phyloP scores from a whole-genome alignment of 2,888 invertebrate genomes.

The Eupithecia centaureata region DNA sequence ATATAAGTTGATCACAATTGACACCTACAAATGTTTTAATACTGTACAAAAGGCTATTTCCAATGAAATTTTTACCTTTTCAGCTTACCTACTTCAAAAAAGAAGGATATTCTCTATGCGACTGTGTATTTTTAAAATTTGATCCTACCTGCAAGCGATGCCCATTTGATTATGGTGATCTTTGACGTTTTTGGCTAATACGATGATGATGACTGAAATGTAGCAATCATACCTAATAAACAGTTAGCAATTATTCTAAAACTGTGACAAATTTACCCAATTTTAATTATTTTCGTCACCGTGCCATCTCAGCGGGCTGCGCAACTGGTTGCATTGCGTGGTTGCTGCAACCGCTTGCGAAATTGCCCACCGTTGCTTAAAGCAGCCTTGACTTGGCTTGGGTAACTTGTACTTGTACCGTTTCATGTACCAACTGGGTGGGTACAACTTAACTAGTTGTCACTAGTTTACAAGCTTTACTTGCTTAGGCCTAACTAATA shows the following conservation, averaged over 20 bases:
- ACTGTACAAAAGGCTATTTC: no score
- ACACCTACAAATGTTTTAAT: no score
- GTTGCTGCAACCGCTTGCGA: slow-evolving; percentile 51
- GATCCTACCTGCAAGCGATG: no score
- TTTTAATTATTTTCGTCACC: slow-evolving; percentile 41
- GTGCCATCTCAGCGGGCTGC: slow-evolving; percentile 43
- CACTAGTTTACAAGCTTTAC: background rate
- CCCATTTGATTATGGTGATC: no score
- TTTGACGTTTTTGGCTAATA: no score
- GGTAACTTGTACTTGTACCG: slow-evolving; percentile 30
- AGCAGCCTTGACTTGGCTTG: slow-evolving; percentile 53
- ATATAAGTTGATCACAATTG: no score
- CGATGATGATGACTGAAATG: no score
- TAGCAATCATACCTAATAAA: slow-evolving; percentile 3
- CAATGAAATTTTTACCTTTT: no score
- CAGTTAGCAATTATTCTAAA: slow-evolving; percentile 29
- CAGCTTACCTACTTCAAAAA: no score
- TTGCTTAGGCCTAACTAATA: no score
- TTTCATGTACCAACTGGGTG: slow-evolving; percentile 6
- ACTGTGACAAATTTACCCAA: slow-evolving; percentile 31
- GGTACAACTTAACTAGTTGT: background rate
- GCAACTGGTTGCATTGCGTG: slow-evolving; percentile 45
- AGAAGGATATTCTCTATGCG: no score
- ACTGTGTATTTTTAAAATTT: no score
- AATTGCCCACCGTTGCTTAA: slow-evolving; percentile 49